Evolutionary conservation across 2,888 invertebrate species (phyloP).

Genomic region (Drosophila tanythrix): DNA sequence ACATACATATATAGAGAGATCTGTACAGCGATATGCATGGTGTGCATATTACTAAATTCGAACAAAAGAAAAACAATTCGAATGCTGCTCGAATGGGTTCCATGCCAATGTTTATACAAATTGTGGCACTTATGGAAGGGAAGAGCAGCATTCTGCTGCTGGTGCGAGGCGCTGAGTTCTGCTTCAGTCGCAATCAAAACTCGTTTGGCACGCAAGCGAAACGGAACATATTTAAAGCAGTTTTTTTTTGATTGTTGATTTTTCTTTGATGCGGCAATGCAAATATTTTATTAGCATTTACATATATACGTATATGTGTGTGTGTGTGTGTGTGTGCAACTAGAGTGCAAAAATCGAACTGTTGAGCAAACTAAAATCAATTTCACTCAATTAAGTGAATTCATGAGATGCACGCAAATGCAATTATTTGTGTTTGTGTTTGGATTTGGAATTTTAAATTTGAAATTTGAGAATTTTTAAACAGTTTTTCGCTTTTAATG

Average conservation of each 20-base stretch:
- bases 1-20: not conserved
- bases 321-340: slow-evolving; percentile 40
- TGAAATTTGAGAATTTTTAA: slow-evolving; percentile 37
- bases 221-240: slow-evolving; percentile 29
- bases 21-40: slow-evolving; percentile 7
- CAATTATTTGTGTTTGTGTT: slow-evolving; percentile 61
- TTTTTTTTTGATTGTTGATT: slow-evolving; percentile 3
- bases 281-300: slow-evolving; percentile 39
- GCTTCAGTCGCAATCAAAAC: slow-evolving; percentile 61
- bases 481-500: slow-evolving; percentile 34
- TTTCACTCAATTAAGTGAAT: slow-evolving; percentile 72
- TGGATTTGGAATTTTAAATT: slow-evolving; percentile 31
- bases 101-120: slow-evolving; percentile 18
- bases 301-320: not conserved
- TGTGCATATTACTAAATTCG: slow-evolving; percentile 36
- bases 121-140: slow-evolving; percentile 15
- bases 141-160: slow-evolving; percentile 8
- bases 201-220: slow-evolving; percentile 62
- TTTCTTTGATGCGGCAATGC: slow-evolving; percentile 28
- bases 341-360: slow-evolving; percentile 56
- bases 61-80: slow-evolving; percentile 69
- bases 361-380: slow-evolving; percentile 68
- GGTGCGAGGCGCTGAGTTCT: slow-evolving; percentile 24
- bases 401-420: slow-evolving; percentile 44
- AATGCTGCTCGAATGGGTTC: slow-evolving; percentile 28